Evolutionary conservation across 2,797 vertebrate genomes (phyloP).

Genomic region (Acrossocheilus wenchowensis): DNA sequence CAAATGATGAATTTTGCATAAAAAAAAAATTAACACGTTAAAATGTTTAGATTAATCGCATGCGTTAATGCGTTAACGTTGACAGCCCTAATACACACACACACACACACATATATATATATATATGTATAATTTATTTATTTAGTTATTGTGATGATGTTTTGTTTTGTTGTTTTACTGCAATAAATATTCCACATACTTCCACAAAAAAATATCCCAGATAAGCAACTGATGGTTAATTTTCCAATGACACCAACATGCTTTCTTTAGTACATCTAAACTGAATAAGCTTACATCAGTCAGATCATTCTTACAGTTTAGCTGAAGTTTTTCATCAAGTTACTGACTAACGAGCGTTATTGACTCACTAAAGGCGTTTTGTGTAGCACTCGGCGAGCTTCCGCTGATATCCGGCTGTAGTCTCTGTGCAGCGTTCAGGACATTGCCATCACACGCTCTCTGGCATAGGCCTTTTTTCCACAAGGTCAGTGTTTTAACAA

Average conservation of each 20-base stretch:
- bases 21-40: no score
- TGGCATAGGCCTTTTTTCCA: slow-evolving; percentile 72
- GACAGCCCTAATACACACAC: no score
- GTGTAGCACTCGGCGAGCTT: background rate
- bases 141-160: background rate
- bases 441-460: slow-evolving; percentile 65
- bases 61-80: no score
- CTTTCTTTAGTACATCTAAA: background rate
- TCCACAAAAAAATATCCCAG: background rate
- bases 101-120: no score
- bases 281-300: background rate
- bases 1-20: no score
- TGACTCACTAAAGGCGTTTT: background rate
- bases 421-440: slow-evolving; percentile 58
- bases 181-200: background rate
- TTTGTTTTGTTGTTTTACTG: background rate
- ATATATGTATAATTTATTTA: background rate
- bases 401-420: slow-evolving; percentile 1
- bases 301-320: background rate
- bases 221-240: no score
- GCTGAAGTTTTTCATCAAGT: background rate
- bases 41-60: no score
- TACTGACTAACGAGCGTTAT: background rate
- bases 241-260: background rate
- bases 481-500: slow-evolving; percentile 83